Conservation (phyloP, 2,113 vertebrate species). For the Myanophis thanlyinensis region DNA sequence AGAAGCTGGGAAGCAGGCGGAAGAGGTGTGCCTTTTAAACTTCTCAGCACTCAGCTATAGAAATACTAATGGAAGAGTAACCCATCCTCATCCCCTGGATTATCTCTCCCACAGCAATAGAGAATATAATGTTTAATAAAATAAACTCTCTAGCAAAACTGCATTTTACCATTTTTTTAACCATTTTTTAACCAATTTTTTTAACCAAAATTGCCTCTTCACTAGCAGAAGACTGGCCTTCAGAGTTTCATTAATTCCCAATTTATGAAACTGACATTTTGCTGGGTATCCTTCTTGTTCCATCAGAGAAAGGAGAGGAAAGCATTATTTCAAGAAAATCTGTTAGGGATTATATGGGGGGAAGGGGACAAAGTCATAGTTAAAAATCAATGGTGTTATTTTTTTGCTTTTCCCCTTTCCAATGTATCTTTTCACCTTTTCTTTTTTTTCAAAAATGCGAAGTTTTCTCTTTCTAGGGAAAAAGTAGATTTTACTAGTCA, state of each 20-base stretch:
- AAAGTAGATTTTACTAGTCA: background rate
- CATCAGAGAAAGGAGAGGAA: background rate
- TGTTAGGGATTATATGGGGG: background rate
- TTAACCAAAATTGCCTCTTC: background rate
- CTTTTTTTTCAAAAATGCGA: background rate
- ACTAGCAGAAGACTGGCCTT: background rate
- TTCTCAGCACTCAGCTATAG: too few relatives aligned
- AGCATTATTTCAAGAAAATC: background rate
- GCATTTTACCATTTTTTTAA: background rate
- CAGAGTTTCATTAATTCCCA: background rate
- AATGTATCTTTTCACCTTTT: background rate
- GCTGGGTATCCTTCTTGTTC: background rate
- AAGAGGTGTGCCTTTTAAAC: too few relatives aligned
- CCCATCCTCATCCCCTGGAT: too few relatives aligned
- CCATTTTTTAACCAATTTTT: background rate
- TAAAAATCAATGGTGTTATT: background rate
- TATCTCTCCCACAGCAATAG: too few relatives aligned
- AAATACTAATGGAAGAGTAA: too few relatives aligned
- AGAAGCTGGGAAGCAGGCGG: too few relatives aligned
- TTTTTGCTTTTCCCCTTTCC: background rate
- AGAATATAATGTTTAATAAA: background rate
- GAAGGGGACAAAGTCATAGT: background rate
- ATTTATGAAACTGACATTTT: background rate
- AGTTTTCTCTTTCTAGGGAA: background rate
- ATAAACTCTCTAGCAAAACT: background rate